Evolutionary conservation across 2,113 vertebrate genomes (phyloP).

Genomic region (Fulmarus glacialis): DNA sequence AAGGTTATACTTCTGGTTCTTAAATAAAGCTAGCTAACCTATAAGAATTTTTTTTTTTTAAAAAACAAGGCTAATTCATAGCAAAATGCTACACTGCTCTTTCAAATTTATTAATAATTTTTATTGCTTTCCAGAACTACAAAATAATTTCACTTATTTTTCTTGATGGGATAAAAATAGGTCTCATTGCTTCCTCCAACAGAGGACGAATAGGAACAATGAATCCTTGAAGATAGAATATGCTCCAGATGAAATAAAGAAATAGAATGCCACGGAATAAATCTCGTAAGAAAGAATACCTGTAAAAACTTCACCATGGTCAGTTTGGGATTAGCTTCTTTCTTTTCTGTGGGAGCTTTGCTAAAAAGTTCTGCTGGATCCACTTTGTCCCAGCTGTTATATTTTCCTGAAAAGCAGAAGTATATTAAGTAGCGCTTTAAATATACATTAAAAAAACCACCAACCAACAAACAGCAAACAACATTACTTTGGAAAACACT

Average conservation of each 20-base stretch:
- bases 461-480: neutral
- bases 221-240: neutral
- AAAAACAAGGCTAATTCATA: neutral
- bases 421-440: neutral
- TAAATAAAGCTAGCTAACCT: neutral
- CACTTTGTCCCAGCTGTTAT: conserved; percentile 98
- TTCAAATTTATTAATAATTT: neutral
- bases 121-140: neutral
- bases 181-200: neutral
- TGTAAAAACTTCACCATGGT: conserved; percentile 97
- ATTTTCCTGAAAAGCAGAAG: conserved; percentile 83
- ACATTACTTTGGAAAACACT: neutral
- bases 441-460: neutral
- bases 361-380: conserved; percentile 97
- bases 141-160: neutral
- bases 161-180: neutral
- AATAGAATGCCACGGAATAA: neutral
- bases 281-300: conserved; percentile 65
- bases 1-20: neutral
- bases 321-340: conserved; percentile 97
- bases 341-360: conserved; percentile 97
- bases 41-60: neutral
- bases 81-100: neutral
- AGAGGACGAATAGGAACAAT: neutral
- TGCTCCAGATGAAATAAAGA: neutral